Evolutionary conservation across 2,113 vertebrate genomes (phyloP).

Genomic region (Emydocephalus ijimae): DNA sequence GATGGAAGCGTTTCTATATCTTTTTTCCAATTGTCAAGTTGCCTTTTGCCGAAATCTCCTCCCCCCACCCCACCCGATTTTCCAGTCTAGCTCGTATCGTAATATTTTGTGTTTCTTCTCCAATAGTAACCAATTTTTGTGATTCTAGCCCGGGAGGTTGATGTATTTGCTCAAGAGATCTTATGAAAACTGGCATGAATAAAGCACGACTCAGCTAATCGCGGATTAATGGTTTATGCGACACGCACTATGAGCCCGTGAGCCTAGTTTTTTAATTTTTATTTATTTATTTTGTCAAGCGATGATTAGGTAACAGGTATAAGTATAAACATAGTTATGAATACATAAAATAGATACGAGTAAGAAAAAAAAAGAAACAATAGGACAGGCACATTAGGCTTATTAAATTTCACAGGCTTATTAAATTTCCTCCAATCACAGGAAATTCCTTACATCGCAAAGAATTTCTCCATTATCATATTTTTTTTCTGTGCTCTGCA

Average conservation of each 20-base stretch:
- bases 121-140: neutral
- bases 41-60: neutral
- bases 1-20: neutral
- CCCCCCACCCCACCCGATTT: rapidly evolving
- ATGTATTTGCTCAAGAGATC: neutral
- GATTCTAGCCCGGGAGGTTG: neutral
- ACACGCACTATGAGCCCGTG: neutral
- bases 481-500: neutral
- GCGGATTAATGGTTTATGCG: neutral
- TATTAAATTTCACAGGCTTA: neutral
- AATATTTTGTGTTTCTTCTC: neutral
- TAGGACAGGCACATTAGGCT: no score
- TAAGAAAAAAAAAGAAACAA: no score
- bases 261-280: neutral
- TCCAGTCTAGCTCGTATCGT: neutral
- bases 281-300: no score
- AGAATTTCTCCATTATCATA: neutral
- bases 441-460: neutral
- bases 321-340: no score
- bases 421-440: neutral
- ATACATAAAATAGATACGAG: no score
- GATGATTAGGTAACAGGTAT: no score
- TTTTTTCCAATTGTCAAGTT: neutral
- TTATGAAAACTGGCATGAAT: neutral
- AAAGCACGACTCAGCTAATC: neutral